Conservation (phyloP, 2,888 invertebrate genomes). For the Augiades crinisus region DNA sequence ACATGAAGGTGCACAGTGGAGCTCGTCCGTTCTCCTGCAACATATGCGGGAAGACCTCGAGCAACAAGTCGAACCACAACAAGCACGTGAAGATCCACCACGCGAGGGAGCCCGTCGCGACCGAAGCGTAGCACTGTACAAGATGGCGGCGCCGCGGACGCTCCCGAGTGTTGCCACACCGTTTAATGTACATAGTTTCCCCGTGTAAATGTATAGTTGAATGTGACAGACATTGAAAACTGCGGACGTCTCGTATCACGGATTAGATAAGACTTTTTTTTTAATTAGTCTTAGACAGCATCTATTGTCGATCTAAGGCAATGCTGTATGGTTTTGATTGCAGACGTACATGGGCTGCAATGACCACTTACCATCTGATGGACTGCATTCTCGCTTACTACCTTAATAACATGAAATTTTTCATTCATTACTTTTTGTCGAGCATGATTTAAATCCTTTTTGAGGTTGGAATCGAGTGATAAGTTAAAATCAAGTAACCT, state of each 20-base stretch:
- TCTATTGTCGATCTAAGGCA: too few relatives aligned
- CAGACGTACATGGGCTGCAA: too few relatives aligned
- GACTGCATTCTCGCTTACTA: too few relatives aligned
- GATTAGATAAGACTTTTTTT: conserved; percentile 10
- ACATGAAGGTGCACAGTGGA: conserved; percentile 92
- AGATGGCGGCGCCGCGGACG: neutral
- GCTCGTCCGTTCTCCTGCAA: conserved; percentile 91
- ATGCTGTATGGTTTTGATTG: too few relatives aligned
- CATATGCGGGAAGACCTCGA: conserved; percentile 93
- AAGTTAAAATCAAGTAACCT: too few relatives aligned
- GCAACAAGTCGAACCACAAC: conserved; percentile 95
- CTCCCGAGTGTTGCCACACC: neutral
- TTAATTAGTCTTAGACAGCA: too few relatives aligned
- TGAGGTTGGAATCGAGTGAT: too few relatives aligned
- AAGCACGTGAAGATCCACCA: conserved; percentile 95
- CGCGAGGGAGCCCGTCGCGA: conserved; percentile 92
- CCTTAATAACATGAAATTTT: too few relatives aligned
- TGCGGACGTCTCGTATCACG: conserved; percentile 27
- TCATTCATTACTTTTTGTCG: too few relatives aligned
- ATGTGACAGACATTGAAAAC: conserved; percentile 1
- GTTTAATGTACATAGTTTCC: neutral
- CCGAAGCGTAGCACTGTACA: conserved; percentile 83
- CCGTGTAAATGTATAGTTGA: conserved; percentile 3
- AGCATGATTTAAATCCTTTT: too few relatives aligned
- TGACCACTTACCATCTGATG: too few relatives aligned